Conservation (phyloP, 2,888 invertebrate species). For the Salticus scenicus region DNA sequence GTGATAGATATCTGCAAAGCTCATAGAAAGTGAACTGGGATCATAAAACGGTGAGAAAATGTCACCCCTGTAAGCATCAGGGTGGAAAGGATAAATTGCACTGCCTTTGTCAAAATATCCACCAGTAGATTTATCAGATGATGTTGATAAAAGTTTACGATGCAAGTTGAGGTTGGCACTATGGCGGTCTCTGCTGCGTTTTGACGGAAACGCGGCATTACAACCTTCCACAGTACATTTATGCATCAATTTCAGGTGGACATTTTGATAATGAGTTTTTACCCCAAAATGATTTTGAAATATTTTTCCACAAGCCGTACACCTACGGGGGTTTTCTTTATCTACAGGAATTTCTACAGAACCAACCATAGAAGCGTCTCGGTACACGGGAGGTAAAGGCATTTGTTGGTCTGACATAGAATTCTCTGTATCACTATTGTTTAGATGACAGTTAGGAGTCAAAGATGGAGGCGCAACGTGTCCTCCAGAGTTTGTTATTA, state of each 20-base stretch:
- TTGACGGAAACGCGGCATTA: slow-evolving; percentile 95
- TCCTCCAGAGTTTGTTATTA: slow-evolving; percentile 77
- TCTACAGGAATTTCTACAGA: slow-evolving; percentile 88
- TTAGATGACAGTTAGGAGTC: slow-evolving; percentile 72
- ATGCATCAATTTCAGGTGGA: slow-evolving; percentile 95
- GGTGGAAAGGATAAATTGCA: slow-evolving; percentile 78
- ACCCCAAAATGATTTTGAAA: slow-evolving; percentile 95
- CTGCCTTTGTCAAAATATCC: slow-evolving; percentile 72
- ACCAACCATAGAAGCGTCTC: slow-evolving; percentile 72
- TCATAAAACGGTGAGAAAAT: slow-evolving; percentile 85
- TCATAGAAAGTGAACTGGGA: slow-evolving; percentile 65
- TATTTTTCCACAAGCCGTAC: slow-evolving; percentile 92
- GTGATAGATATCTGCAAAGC: slow-evolving; percentile 69
- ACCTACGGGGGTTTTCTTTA: slow-evolving; percentile 91
- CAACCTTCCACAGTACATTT: slow-evolving; percentile 96
- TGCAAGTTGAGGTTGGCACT: slow-evolving; percentile 93
- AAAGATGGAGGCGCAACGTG: slow-evolving; percentile 23
- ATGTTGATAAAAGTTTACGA: slow-evolving; percentile 87
- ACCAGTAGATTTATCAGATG: slow-evolving; percentile 46
- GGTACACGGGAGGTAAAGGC: slow-evolving; percentile 73
- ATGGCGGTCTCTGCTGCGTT: slow-evolving; percentile 92
- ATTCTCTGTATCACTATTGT: slow-evolving; percentile 78
- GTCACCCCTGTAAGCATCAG: slow-evolving; percentile 81
- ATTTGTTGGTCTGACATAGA: slow-evolving; percentile 72
- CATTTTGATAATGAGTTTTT: slow-evolving; percentile 96